Evolutionary conservation across 2,113 vertebrate genomes (phyloP).

Genomic region (Monarcha castaneiventris): DNA sequence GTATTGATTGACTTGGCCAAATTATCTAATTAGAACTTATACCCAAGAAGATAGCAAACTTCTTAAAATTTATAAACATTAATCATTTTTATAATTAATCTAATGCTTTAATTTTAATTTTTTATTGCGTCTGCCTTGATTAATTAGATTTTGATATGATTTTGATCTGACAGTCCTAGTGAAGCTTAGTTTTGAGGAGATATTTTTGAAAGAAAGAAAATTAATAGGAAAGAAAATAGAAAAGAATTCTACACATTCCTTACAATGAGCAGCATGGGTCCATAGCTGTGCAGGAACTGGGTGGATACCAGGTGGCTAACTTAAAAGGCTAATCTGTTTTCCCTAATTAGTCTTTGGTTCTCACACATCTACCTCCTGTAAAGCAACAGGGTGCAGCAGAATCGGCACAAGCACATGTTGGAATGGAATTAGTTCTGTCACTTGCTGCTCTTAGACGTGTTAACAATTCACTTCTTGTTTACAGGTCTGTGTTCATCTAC

Average conservation of each 20-base stretch:
- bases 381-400: background rate
- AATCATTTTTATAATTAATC: background rate
- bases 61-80: background rate
- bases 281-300: background rate
- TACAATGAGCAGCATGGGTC: conserved; percentile 21
- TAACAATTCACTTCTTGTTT: conserved; percentile 38
- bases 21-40: conserved; percentile 16
- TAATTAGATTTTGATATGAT: background rate
- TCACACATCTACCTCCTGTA: conserved; percentile 1
- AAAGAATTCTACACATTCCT: background rate
- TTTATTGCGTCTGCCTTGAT: background rate
- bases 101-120: conserved; percentile 1
- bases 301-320: conserved; percentile 28
- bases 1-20: background rate
- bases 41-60: background rate
- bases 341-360: conserved; percentile 35
- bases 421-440: conserved; percentile 1
- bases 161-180: background rate
- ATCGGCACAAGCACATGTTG: background rate
- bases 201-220: background rate
- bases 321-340: conserved; percentile 19
- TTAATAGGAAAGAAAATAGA: background rate
- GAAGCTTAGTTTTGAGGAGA: background rate
- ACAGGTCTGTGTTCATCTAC: background rate
- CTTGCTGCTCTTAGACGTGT: background rate